Evolutionary conservation across 1,140 invertebrate species (phyloP), one percentile per base, ranked within the genome.

Genomic region (Steinernema khuongi): DNA sequence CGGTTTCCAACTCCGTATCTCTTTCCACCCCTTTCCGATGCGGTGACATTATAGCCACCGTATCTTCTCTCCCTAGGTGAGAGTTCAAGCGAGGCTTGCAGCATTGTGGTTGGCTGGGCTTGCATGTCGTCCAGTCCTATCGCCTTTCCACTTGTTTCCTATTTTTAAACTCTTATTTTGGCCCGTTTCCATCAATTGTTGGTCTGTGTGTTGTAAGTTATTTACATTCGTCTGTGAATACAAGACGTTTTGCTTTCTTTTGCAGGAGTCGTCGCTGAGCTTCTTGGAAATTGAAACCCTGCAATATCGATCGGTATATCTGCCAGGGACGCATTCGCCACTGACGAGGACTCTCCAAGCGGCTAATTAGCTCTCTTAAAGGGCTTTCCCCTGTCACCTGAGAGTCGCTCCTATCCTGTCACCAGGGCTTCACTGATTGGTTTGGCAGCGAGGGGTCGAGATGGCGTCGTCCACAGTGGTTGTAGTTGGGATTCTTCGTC

Each of bases 121-220:
- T 41, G 7, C n/a, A 7, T 7, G 7, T 41, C n/a, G 36, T 11
- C 50, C 50, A 60, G 4, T 17, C 4, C 26, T 26, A 4, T 60
- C 7, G 4, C 26, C 50, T 60, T 60, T 60, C 50, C 14, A 11
- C 14, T 60, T 22, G 22, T 11, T 17, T 60, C 22, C 26, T 26
- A 4, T 22, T 2, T n/a, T 60, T 17, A 14, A 60, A 17, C 19
- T 26, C 26, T 60, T 26, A 11, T n/a, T n/a, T 41, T 41, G 36
- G 36, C 50, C 50, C 50, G 50, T 60, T 60, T 60, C 26, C 4
- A 60, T 60, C 14, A 60, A 60, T 22, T 60, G 50, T 60, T 60
- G 50, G 50, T 17, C 4, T 60, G n/a, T n/a, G 50, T 60, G 50
- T 60, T 60, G 50, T 60, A 60, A 60, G 50, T 60, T 60, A 60